A percentile compares a stretch with the other conserved stretches of the same genome.
phyloP scores from a whole-genome alignment of 2,797 vertebrate genomes.

The Pipistrellus pipistrellus region DNA sequence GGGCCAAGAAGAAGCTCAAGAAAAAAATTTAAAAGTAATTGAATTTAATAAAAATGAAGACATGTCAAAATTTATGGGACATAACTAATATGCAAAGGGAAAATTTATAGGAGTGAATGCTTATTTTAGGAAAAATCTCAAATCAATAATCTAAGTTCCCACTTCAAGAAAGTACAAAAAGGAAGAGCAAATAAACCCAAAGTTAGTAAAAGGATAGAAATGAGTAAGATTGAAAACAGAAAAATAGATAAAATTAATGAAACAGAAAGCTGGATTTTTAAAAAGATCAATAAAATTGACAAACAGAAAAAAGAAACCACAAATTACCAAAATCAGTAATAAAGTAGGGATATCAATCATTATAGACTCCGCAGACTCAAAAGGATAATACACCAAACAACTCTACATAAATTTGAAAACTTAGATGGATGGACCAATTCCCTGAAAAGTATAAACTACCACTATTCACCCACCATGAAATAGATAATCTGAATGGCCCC shows the following conservation, averaged over 20 bases:
- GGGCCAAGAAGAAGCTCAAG: background rate
- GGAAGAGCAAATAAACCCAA: constrained; percentile 38
- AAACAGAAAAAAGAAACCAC: background rate
- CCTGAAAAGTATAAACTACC: background rate
- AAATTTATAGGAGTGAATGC: constrained; percentile 21
- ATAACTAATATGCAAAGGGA: background rate
- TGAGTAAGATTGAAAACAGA: background rate
- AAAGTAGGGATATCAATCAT: background rate
- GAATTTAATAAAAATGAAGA: constrained; percentile 21
- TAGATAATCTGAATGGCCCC: background rate
- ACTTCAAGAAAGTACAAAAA: constrained; percentile 16
- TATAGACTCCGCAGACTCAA: background rate
- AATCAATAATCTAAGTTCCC: background rate
- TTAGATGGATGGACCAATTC: background rate
- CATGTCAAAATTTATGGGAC: constrained; percentile 16
- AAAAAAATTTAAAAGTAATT: background rate
- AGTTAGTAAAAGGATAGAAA: constrained; percentile 20
- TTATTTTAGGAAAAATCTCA: constrained; percentile 19
- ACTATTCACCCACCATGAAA: background rate
- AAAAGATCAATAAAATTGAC: background rate
- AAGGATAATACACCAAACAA: background rate
- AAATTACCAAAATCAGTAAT: background rate
- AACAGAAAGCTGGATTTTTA: background rate
- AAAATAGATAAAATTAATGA: background rate
- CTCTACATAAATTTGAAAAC: background rate